Evolutionary conservation across 2,797 vertebrate genomes (phyloP).

Genomic region (Neosilurus hyrtlii): DNA sequence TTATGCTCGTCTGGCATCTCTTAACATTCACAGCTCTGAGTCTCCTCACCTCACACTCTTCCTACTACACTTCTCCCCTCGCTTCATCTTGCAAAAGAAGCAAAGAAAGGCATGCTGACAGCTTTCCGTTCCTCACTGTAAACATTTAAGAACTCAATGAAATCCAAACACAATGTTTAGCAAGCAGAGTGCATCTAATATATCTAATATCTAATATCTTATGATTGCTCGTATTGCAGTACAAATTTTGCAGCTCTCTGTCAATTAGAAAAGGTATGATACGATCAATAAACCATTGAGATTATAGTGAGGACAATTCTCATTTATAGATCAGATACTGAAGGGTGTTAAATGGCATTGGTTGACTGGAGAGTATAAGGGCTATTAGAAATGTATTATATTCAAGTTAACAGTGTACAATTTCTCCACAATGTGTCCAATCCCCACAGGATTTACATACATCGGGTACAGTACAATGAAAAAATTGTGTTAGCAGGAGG

Average conservation of each 20-base stretch:
- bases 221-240: neutral
- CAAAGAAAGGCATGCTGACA: neutral
- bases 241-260: neutral
- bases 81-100: neutral
- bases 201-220: too few relatives aligned
- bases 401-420: too few relatives aligned
- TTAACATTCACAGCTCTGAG: slow-evolving; percentile 7
- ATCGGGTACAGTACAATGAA: neutral
- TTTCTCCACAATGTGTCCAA: too few relatives aligned
- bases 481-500: neutral
- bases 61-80: neutral
- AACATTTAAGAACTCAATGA: neutral
- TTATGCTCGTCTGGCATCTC: neutral
- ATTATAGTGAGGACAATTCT: neutral
- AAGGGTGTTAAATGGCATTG: neutral
- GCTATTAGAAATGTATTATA: neutral
- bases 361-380: neutral
- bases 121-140: neutral
- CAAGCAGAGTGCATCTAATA: neutral
- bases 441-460: neutral
- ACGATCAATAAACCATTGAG: neutral
- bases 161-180: neutral
- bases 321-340: neutral
- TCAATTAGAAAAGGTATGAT: neutral
- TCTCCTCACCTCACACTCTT: neutral